phyloP scores from a whole-genome alignment of 2,888 invertebrate genomes.

The Xestobium rufovillosum region DNA sequence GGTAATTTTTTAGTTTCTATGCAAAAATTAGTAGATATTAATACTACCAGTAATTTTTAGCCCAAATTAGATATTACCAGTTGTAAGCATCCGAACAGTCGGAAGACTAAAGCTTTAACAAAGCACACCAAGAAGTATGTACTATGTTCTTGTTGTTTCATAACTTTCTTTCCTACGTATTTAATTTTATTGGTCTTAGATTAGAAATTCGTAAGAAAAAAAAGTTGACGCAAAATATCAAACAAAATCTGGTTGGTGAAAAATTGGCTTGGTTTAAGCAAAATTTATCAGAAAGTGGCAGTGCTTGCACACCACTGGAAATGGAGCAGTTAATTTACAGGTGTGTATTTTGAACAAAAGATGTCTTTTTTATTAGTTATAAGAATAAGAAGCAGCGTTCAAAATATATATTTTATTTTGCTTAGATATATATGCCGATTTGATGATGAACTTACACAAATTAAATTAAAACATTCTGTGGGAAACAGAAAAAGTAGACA shows the following conservation, averaged over 20 bases:
- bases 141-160: conserved; percentile 8
- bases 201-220: conserved; percentile 51
- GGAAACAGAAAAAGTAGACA: conserved; percentile 67
- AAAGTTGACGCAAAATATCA: conserved; percentile 60
- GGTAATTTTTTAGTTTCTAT: too few species aligned
- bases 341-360: conserved; percentile 45
- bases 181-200: conserved; percentile 34
- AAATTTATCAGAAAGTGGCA: conserved; percentile 48
- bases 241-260: conserved; percentile 66
- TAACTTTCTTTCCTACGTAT: conserved; percentile 10
- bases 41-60: too few species aligned
- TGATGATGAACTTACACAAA: conserved; percentile 33
- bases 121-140: conserved; percentile 60
- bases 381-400: too few species aligned
- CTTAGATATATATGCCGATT: conserved; percentile 31
- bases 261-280: conserved; percentile 74
- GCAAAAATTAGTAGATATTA: too few species aligned
- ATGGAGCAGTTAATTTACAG: conserved; percentile 51
- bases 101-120: conserved; percentile 66
- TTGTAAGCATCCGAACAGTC: conserved; percentile 78
- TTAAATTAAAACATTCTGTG: conserved; percentile 68
- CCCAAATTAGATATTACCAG: too few species aligned
- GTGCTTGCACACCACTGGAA: conserved; percentile 53
- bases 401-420: too few species aligned
- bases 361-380: too few species aligned